Evolutionary conservation across 2,888 invertebrate species (phyloP), one percentile per base, ranked within the genome.

Genomic region (Heliconius hortense): DNA sequence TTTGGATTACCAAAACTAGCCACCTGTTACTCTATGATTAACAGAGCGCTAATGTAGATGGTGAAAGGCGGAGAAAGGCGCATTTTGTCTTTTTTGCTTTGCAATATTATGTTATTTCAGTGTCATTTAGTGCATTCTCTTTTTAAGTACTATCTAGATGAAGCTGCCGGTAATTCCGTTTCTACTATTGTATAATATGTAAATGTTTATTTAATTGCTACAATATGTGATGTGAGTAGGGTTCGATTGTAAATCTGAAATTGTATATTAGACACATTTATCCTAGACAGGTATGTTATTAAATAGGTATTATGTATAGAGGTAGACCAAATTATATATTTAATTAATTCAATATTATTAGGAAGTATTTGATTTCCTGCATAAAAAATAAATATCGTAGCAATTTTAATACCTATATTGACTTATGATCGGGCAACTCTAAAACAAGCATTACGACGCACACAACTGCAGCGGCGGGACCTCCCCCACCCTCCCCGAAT

Each of bases 361-460:
- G 56, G 53, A 53, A 56, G 35, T 35, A 35, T 11, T 53, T 68
- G 13, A 8, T 68, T 79, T 81, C 79, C 78, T 79, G 80, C 77
- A 80, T 77, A 76, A 73, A 66, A 70, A 73, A 73, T 26, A 71
- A 64, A 76, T 67, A 73, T 76, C 70, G 77, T 68, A 74, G 76
- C 74, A 56, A 78, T 79, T 78, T 77, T 77, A 84, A 84, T 83
- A 82, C 81, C 81, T 80, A 79, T 80, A 82, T 93, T 93, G 93
- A 93, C 92, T 92, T 92, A 90, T 90, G 92, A 94, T 94, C 93
- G 90, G 88, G 88, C 91, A 90, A 90, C 91, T 90, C 90, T 92
- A 91, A 90, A 92, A 90, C 91, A 89, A 90, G 88, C 89, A 91
- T 92, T 90, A 90, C 89, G 84, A 86, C 89, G 85, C 92, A 92